Conservation (phyloP, 2,888 invertebrate genomes). For the Melanotus villosus region DNA sequence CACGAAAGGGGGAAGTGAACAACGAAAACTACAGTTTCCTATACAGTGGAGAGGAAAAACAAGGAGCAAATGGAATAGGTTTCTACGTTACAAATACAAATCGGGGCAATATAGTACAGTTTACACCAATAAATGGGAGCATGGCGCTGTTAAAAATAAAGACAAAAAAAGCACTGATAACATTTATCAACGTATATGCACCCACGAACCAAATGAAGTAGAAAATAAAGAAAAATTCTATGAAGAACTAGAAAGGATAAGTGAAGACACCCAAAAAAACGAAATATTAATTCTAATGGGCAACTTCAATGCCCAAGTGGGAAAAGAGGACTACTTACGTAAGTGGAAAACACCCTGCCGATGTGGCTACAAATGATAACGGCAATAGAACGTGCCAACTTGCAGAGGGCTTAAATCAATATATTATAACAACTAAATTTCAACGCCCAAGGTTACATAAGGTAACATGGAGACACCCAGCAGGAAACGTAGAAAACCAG, state of each 20-base stretch:
- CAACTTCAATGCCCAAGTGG: neutral
- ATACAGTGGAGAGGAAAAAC: conserved; percentile 4
- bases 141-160: too few species aligned
- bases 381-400: neutral
- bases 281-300: neutral
- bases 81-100: neutral
- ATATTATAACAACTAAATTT: neutral
- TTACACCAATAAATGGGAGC: neutral
- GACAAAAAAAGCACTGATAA: too few species aligned
- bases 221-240: too few species aligned
- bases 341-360: neutral
- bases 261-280: neutral
- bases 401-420: neutral
- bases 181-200: neutral
- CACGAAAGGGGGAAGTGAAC: neutral
- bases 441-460: neutral
- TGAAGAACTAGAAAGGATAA: neutral
- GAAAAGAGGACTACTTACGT: neutral
- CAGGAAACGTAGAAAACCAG: conserved; percentile 1
- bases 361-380: neutral
- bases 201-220: neutral
- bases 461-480: conserved; percentile 2
- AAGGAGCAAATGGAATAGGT: neutral
- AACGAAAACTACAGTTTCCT: neutral
- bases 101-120: neutral